phyloP scores from a whole-genome alignment of 30 jellyfish, hydroid and myxozoan genomes.

The Calvadosia cruxmelitensis region DNA sequence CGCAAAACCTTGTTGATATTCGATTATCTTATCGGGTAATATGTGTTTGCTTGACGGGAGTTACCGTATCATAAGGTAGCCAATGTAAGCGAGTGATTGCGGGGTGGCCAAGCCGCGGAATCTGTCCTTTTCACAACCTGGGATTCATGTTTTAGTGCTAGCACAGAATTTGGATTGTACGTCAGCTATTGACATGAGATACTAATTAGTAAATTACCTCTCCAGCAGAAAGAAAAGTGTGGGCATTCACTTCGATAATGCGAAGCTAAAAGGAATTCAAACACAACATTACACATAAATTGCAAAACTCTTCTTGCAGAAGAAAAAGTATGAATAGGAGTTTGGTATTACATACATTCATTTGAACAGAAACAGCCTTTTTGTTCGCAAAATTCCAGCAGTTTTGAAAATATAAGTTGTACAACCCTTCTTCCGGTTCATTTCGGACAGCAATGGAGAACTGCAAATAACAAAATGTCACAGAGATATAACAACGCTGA shows the following conservation, averaged over 20 bases:
- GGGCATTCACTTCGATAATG: constrained; percentile 54
- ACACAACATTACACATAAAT: not conserved
- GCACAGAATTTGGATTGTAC: too few species aligned
- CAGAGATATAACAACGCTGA: too few species aligned
- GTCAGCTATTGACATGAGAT: too few species aligned
- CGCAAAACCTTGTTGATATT: too few species aligned
- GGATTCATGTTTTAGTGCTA: too few species aligned
- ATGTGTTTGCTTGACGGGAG: too few species aligned
- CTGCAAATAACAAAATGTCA: constrained; percentile 32
- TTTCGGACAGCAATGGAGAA: constrained; percentile 38
- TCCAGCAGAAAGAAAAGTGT: constrained; percentile 84
- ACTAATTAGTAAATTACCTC: constrained; percentile 30
- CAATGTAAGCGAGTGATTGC: too few species aligned
- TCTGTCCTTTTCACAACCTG: too few species aligned
- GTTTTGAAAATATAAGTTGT: constrained; percentile 82
- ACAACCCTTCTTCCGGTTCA: constrained; percentile 62
- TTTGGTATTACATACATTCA: constrained; percentile 37
- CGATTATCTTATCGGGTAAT: too few species aligned
- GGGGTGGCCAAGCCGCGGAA: too few species aligned
- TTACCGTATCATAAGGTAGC: too few species aligned
- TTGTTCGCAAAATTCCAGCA: constrained; percentile 15
- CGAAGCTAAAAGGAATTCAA: constrained; percentile 31
- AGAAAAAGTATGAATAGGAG: too few species aligned
- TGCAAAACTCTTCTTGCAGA: not conserved
- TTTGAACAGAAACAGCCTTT: constrained; percentile 16